Percentiles rank a stretch among this genome's conserved stretches.
Evolutionary conservation across 2,888 invertebrate genomes (phyloP).

Genomic region (Polia nebulosa): DNA sequence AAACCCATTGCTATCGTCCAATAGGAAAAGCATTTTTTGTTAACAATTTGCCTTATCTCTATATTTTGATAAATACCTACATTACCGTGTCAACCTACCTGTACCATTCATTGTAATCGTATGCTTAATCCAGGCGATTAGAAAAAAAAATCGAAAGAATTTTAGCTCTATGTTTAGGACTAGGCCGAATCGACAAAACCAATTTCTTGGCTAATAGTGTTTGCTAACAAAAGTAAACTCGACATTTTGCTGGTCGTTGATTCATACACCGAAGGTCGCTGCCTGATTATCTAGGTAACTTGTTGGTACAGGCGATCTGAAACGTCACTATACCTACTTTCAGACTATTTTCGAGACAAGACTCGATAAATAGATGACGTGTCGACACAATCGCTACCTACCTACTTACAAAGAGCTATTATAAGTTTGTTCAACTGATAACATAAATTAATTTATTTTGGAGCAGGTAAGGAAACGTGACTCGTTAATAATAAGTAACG

Average conservation of each 20-base stretch:
- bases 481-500: slow-evolving; percentile 19
- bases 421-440: slow-evolving; percentile 42
- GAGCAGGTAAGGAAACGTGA: slow-evolving; percentile 43
- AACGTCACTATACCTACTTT: slow-evolving; percentile 6
- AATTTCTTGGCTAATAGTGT: neutral
- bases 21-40: too few species aligned
- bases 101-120: neutral
- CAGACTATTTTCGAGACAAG: slow-evolving; percentile 37
- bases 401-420: neutral
- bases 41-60: too few species aligned
- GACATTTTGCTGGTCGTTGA: slow-evolving; percentile 21
- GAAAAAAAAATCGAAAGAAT: neutral
- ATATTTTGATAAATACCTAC: slow-evolving; percentile 12
- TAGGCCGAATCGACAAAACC: neutral
- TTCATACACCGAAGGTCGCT: slow-evolving; percentile 43
- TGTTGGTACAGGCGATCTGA: neutral
- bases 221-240: neutral
- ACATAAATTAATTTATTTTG: slow-evolving; percentile 19
- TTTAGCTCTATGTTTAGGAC: neutral
- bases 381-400: neutral
- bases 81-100: slow-evolving; percentile 1
- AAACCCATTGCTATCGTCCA: slow-evolving; percentile 8
- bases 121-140: slow-evolving; percentile 1
- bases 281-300: slow-evolving; percentile 40
- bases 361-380: slow-evolving; percentile 22